Evolutionary conservation across 2,888 invertebrate species (phyloP).

Genomic region (Chesias legatella): DNA sequence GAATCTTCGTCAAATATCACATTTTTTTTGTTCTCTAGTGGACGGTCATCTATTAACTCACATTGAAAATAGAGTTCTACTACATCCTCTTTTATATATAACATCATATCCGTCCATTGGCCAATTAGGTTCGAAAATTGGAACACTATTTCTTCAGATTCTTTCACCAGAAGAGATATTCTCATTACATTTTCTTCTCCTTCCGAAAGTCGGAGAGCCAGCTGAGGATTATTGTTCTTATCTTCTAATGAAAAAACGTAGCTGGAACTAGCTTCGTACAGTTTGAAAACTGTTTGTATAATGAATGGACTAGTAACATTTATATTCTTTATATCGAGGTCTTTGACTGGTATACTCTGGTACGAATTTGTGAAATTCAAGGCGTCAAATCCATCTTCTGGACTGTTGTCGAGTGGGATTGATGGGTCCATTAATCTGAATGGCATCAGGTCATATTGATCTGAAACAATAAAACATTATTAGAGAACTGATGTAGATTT

Average conservation of each 20-base stretch:
- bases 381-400: slow-evolving; percentile 2
- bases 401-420: slow-evolving; percentile 1
- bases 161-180: neutral
- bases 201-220: slow-evolving; percentile 40
- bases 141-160: slow-evolving; percentile 4
- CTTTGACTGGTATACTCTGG: slow-evolving; percentile 21
- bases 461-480: slow-evolving; percentile 41
- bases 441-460: slow-evolving; percentile 34
- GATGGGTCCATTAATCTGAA: slow-evolving; percentile 2
- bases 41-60: neutral
- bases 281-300: slow-evolving; percentile 45
- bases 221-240: slow-evolving; percentile 18
- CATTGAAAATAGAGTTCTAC: slow-evolving; percentile 34
- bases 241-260: slow-evolving; percentile 52
- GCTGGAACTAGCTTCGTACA: slow-evolving; percentile 28
- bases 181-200: slow-evolving; percentile 6
- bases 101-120: slow-evolving; percentile 33
- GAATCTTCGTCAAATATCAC: slow-evolving; percentile 13
- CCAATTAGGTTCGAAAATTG: slow-evolving; percentile 8
- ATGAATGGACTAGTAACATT: slow-evolving; percentile 42
- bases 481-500: too few species aligned
- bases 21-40: slow-evolving; percentile 1
- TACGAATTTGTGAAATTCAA: slow-evolving; percentile 15
- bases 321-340: slow-evolving; percentile 21
- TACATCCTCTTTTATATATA: slow-evolving; percentile 29